Evolutionary conservation across 2,888 invertebrate genomes (phyloP).

Genomic region (Lapara coniferarum): DNA sequence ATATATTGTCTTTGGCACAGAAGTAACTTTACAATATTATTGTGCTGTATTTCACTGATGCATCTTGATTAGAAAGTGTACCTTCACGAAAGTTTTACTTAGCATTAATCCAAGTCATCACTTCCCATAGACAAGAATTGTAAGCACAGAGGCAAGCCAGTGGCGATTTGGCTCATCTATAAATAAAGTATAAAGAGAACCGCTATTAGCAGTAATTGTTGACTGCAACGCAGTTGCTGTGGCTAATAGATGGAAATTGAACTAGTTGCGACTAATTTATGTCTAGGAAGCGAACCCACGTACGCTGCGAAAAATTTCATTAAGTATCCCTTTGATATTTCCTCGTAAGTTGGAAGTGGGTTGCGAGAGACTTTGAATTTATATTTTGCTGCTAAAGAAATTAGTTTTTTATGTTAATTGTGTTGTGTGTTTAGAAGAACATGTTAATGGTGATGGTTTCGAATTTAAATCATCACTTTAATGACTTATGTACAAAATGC

Average conservation of each 20-base stretch:
- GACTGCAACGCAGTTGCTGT: conserved; percentile 39
- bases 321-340: conserved; percentile 7
- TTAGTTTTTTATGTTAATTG: neutral
- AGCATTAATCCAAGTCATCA: no score
- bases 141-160: no score
- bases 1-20: no score
- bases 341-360: neutral
- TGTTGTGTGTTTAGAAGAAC: no score
- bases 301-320: conserved; percentile 21
- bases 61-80: no score
- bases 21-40: no score
- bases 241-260: conserved; percentile 46
- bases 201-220: conserved; percentile 40
- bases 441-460: no score
- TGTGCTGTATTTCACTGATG: no score
- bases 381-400: neutral
- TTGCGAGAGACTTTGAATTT: neutral
- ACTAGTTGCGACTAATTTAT: conserved; percentile 39
- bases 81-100: no score
- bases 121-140: no score
- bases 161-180: conserved; percentile 36
- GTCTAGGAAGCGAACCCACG: conserved; percentile 39
- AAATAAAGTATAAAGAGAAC: conserved; percentile 43
- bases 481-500: no score
- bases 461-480: no score